A percentile compares a stretch with the other conserved stretches of the same genome.
Conservation (phyloP, 2,888 invertebrate species). For the Drosophila neotestacea region DNA sequence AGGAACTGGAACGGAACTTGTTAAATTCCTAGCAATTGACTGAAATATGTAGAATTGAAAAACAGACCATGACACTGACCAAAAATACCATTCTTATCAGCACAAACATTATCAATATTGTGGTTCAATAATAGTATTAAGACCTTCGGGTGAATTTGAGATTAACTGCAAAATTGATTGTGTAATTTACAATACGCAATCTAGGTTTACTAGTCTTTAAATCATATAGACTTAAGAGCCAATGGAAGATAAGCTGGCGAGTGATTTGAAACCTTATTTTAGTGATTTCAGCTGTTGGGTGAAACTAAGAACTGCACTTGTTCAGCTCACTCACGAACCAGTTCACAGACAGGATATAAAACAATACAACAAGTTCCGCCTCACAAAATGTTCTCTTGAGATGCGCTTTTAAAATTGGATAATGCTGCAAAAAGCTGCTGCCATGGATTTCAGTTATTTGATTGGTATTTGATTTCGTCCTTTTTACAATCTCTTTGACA, state of each 20-base stretch:
- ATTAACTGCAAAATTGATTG: neutral
- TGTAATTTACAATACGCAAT: slow-evolving; percentile 18
- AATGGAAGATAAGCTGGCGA: neutral
- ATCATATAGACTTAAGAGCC: neutral
- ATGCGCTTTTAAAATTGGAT: slow-evolving; percentile 45
- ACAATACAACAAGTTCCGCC: slow-evolving; percentile 3
- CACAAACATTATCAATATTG: slow-evolving; percentile 19
- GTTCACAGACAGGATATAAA: neutral
- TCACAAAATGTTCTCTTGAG: neutral
- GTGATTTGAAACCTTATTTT: too few relatives aligned
- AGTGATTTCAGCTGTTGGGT: too few relatives aligned
- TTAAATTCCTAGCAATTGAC: slow-evolving; percentile 15
- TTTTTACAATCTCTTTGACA: slow-evolving; percentile 32
- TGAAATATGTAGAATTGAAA: slow-evolving; percentile 7
- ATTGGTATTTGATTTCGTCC: slow-evolving; percentile 62
- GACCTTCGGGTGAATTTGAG: neutral
- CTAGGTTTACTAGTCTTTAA: neutral
- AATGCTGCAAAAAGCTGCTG: slow-evolving; percentile 44
- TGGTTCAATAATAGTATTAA: neutral
- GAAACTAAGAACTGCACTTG: too few relatives aligned
- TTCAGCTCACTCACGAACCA: neutral
- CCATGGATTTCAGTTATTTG: slow-evolving; percentile 55
- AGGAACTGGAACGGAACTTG: slow-evolving; percentile 10
- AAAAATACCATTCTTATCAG: slow-evolving; percentile 28
- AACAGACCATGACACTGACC: slow-evolving; percentile 1